Conservation (phyloP, 2,797 vertebrate genomes). For the Uromys caudimaculatus region DNA sequence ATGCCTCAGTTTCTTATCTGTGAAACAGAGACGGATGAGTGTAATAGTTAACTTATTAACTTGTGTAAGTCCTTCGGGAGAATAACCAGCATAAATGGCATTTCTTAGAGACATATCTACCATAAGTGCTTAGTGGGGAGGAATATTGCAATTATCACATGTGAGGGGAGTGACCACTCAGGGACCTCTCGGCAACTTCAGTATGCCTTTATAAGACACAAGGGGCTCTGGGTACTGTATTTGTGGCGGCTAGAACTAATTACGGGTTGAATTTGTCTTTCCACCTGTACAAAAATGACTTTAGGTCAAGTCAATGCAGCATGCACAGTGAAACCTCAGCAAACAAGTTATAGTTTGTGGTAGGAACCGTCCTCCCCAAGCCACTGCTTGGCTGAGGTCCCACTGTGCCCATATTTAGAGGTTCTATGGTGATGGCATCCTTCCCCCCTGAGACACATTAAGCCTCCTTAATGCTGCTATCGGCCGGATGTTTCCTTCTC, state of each 20-base stretch:
- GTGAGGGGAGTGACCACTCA: neutral
- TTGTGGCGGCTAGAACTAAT: constrained; percentile 43
- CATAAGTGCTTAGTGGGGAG: neutral
- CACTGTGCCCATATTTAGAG: constrained; percentile 75
- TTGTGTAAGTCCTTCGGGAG: constrained; percentile 25
- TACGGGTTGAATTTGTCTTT: constrained; percentile 31
- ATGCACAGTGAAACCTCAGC: neutral
- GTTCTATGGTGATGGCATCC: constrained; percentile 63
- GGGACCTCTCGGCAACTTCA: neutral
- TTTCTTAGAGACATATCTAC: neutral
- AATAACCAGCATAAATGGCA: neutral
- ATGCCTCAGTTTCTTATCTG: constrained; percentile 43
- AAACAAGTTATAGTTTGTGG: constrained; percentile 29
- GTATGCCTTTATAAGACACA: constrained; percentile 32
- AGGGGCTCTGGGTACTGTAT: constrained; percentile 39
- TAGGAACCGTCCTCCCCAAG: constrained; percentile 51
- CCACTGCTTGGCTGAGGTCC: constrained; percentile 50
- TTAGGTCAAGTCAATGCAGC: constrained; percentile 14
- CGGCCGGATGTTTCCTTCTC: constrained; percentile 74
- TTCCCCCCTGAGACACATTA: constrained; percentile 74
- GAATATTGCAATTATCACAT: neutral
- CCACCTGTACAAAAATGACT: constrained; percentile 8
- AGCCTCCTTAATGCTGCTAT: constrained; percentile 64
- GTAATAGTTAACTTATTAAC: neutral
- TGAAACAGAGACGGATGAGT: neutral